Base-by-base conservation (phyloP, 2,113 vertebrate species). In the Anolis carolinensis region DNA sequence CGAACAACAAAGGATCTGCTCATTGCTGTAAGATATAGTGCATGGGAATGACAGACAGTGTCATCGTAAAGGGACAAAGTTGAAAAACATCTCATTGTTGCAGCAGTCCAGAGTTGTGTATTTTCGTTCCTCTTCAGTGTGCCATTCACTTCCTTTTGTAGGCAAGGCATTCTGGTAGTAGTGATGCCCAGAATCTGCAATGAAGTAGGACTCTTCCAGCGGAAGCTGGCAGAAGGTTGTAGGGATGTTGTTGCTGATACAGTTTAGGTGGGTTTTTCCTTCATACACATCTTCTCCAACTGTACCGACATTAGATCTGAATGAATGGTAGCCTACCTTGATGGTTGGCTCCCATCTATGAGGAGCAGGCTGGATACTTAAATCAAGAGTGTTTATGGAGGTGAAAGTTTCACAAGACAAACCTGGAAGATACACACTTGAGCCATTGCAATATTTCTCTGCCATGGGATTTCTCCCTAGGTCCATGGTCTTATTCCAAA, bases 21-120 rank as follows among this genome's bases (percentile, higher is more conserved):
- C 6, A 0, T 11, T 79, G 62, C n/a, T 81, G n/a, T 48, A 76
- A 67, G 5, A 0, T 0, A 1, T 0, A 0, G 73, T 36, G 21
- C 2, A 6, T 50, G 55, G 73, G 9, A 0, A 0, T 25, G 6
- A 30, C 25, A 21, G 63, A 83, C 7, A 0, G 0, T 0, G 48
- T 95, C 92, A 96, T 77, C 88, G 79, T 30, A 95, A 79, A 0
- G 91, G 92, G 84, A 89, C 94, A 50, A 94, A 74, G 73, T 93
- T 93, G 20, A 95, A 92, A 83, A 90, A 1, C 89, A 67, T 2
- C 1, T 95, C 85, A 0, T 62, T 82, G 7, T 30, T 88, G 91
- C 92, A 91, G 83, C 85, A 89, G 74, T 34, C 87, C 86, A 93
- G 86, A 62, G 81, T 81, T 10, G 2, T 0, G 0, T 0, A 70